Conservation (phyloP, 2,797 vertebrate genomes). For the Protonibea diacanthus region DNA sequence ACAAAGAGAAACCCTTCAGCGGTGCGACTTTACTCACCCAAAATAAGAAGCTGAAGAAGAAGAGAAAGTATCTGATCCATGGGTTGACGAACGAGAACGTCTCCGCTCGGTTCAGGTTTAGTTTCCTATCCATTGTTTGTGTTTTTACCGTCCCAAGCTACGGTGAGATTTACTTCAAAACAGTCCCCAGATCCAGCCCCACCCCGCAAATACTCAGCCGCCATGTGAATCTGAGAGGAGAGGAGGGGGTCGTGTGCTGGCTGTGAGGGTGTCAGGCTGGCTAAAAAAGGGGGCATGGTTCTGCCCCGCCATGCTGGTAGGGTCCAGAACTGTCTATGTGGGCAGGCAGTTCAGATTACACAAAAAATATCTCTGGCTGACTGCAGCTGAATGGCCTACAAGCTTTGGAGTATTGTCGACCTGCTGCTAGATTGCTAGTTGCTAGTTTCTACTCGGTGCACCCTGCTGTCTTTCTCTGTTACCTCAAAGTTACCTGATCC, state of each 20-base stretch:
- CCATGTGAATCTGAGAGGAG: constrained; percentile 51
- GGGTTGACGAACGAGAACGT: constrained; percentile 86
- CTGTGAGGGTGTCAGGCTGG: constrained; percentile 10
- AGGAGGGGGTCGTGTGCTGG: constrained; percentile 11
- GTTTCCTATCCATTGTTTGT: constrained; percentile 80
- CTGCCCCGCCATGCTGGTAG: constrained; percentile 39
- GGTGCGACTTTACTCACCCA: constrained; percentile 81
- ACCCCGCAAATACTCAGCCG: constrained; percentile 35
- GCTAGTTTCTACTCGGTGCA: constrained; percentile 8
- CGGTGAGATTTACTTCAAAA: constrained; percentile 40
- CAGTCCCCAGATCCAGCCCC: constrained; percentile 38
- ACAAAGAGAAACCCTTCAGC: not conserved
- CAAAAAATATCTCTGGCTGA: constrained; percentile 71
- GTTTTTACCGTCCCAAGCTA: constrained; percentile 13
- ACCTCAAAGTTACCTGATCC: constrained; percentile 5
- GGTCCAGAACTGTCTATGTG: constrained; percentile 72
- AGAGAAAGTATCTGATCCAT: constrained; percentile 87
- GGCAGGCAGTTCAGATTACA: constrained; percentile 72
- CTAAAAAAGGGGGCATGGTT: constrained; percentile 50
- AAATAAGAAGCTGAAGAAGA: constrained; percentile 89
- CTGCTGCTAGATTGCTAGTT: constrained; percentile 22
- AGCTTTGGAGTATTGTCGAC: constrained; percentile 60
- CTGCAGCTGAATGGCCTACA: constrained; percentile 64
- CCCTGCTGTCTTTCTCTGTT: constrained; percentile 3
- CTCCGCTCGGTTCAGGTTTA: constrained; percentile 78